Conservation (phyloP, 2,797 vertebrate genomes). For the Danionella dracula region DNA sequence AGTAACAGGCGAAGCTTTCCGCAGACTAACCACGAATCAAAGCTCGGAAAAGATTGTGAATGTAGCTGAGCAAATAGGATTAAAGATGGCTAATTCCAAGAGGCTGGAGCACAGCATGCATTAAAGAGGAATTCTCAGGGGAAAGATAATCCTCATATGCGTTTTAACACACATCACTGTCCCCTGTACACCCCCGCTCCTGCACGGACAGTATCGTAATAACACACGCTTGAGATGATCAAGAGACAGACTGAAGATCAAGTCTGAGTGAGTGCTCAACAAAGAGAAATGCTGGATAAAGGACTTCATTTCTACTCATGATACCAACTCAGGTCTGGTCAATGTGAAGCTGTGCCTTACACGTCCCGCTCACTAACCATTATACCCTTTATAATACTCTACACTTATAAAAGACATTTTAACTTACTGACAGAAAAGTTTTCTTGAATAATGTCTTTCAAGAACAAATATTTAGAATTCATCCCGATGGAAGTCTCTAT, state of each 20-base stretch:
- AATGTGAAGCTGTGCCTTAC: no score
- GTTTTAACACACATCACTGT: constrained; percentile 75
- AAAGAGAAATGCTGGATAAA: constrained; percentile 1
- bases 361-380: no score
- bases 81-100: constrained; percentile 79
- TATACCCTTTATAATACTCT: no score
- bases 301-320: no score
- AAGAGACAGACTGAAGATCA: neutral
- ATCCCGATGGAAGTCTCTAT: no score
- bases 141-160: constrained; percentile 76
- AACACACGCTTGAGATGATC: constrained; percentile 22
- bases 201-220: constrained; percentile 29
- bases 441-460: no score
- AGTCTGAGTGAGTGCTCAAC: neutral
- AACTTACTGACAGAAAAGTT: no score
- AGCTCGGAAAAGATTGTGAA: constrained; percentile 82
- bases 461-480: no score
- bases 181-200: neutral
- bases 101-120: constrained; percentile 76
- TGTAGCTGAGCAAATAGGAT: constrained; percentile 88
- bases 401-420: no score
- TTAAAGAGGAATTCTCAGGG: constrained; percentile 78
- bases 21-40: constrained; percentile 78
- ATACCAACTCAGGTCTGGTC: no score
- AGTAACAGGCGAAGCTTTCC: constrained; percentile 63